Percentiles rank a stretch among this genome's conserved stretches.
These are phyloP conservation scores for Eledone cirrhosa DNA, from an alignment of 2,888 invertebrate species.

Conservation along the genomic window DNA sequence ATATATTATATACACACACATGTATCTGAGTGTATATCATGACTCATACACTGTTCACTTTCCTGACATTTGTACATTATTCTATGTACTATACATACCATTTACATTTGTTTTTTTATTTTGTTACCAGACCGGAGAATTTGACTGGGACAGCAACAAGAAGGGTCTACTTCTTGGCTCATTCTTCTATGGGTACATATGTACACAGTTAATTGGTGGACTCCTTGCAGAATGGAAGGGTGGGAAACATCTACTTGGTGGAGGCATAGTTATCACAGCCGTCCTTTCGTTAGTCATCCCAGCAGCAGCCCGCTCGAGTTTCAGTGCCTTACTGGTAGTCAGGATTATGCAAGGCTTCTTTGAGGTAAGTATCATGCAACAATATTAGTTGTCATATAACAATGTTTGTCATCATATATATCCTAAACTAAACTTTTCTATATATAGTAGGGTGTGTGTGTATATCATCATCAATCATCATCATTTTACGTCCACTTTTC, in stretches of 20 bases:
- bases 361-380: conserved; percentile 71
- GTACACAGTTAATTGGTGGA: conserved; percentile 64
- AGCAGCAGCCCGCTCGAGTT: conserved; percentile 76
- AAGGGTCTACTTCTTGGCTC: conserved; percentile 62
- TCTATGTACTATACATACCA: neutral
- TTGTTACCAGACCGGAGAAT: conserved; percentile 53
- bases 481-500: too few species aligned
- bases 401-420: too few species aligned
- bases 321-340: conserved; percentile 76
- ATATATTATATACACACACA: neutral
- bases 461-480: too few species aligned
- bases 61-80: neutral
- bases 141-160: conserved; percentile 56
- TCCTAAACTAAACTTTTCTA: too few species aligned
- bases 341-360: conserved; percentile 84
- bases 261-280: conserved; percentile 84
- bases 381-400: too few species aligned
- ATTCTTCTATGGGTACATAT: conserved; percentile 65
- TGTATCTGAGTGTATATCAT: neutral
- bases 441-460: too few species aligned
- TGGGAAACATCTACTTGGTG: conserved; percentile 84
- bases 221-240: conserved; percentile 81
- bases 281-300: conserved; percentile 85
- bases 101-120: neutral
- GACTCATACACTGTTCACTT: neutral